Evolutionary conservation across 1,140 invertebrate species (phyloP), one percentile per base, ranked within the genome.

Genomic region (Tyrophagus putrescentiae): DNA sequence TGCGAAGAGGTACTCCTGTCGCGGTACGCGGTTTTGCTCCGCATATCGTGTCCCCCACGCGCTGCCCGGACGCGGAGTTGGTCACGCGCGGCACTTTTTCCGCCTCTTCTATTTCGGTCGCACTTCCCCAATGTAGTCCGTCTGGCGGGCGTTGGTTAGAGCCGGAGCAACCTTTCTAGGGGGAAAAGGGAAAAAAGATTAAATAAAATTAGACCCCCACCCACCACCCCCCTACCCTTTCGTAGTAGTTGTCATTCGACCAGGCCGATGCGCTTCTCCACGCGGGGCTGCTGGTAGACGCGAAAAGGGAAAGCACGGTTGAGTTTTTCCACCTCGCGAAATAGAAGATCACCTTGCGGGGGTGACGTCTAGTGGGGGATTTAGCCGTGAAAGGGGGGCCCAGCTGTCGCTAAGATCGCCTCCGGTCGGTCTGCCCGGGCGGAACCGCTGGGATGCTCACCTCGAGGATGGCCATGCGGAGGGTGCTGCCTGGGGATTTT

Each of bases 401-500:
- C 29, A 21, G 28, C 9, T 25, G 29, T 63, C 28, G 3, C 31
- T 16, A 34, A 11, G 16, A 64, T 31, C 3, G 58, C 33, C 33
- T 60, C 25, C 13, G 60, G 63, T 73, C 72, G 3, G 66, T 63
- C 32, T 65, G 45, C 9, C 53, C 0, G 68, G 64, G 31, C 62
- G 56, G 57, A 66, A 72, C 72, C 72, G 18, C 70, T 70, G 48
- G 69, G 5, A 73, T 60, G 21, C 71, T 70, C 7, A 70, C 67
- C 60, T 73, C 70, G 31, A 72, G 36, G 1, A 73, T 68, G 16
- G 67, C 66, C 72, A 73, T 73, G 21, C 41, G 60, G 29, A 60
- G 31, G 28, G 41, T n/a, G n/a, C n/a, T 3, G 4, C 31, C 31
- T 13, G 13, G 39, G 32, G 9, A 13, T 32, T 11, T 2, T n/a